A percentile compares a stretch with the other conserved stretches of the same genome.
phyloP scores from a whole-genome alignment of 2,797 vertebrate species.

The Thripadectes ignobilis region DNA sequence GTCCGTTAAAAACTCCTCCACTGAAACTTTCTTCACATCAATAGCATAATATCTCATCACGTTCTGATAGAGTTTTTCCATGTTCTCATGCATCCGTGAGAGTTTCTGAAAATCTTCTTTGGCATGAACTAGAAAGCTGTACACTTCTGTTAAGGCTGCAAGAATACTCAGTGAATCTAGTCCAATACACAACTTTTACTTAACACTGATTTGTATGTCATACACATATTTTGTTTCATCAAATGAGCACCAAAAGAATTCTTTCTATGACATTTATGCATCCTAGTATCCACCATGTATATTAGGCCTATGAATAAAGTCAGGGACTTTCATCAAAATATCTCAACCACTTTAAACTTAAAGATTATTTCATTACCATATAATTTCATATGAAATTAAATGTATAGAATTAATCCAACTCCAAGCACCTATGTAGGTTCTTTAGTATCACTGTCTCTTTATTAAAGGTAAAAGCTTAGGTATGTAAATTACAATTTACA shows the following conservation, averaged over 20 bases:
- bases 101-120: constrained; percentile 89
- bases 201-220: background rate
- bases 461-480: background rate
- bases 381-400: background rate
- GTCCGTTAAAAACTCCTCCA: constrained; percentile 93
- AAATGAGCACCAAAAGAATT: background rate
- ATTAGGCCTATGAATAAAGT: background rate
- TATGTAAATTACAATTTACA: background rate
- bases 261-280: background rate
- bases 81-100: constrained; percentile 86
- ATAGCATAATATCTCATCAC: constrained; percentile 88
- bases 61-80: constrained; percentile 87
- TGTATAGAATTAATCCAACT: background rate
- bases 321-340: background rate
- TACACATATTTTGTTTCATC: background rate
- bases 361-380: background rate
- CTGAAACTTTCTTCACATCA: constrained; percentile 92
- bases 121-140: constrained; percentile 88
- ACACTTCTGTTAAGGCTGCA: constrained; percentile 74
- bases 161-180: background rate
- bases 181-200: background rate
- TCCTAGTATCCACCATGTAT: background rate
- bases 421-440: background rate
- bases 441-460: background rate
- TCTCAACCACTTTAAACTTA: background rate